Evolutionary conservation across 1,140 invertebrate species (phyloP).

Genomic region (Brachionus angularis): DNA sequence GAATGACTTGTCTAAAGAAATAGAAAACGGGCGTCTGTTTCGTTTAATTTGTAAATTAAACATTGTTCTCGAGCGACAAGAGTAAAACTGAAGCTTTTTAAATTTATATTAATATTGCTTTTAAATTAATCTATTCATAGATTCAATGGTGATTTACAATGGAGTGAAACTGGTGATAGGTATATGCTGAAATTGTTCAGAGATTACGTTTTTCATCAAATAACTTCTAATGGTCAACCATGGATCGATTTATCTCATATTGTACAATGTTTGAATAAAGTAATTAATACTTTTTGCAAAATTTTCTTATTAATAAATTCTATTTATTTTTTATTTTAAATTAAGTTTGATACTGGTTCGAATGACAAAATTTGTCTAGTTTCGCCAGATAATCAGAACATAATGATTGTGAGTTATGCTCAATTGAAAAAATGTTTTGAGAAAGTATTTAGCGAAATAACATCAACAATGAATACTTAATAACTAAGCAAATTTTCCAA

Average conservation of each 20-base stretch:
- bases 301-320: constrained; percentile 13
- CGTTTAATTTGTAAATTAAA: constrained; percentile 82
- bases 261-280: constrained; percentile 85
- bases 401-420: constrained; percentile 85
- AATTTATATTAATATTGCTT: constrained; percentile 45
- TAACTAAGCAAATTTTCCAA: too few species aligned
- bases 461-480: constrained; percentile 49
- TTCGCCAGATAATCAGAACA: constrained; percentile 89
- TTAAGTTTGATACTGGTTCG: constrained; percentile 69
- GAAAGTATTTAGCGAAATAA: constrained; percentile 78
- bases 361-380: constrained; percentile 88
- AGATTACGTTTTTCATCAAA: constrained; percentile 90
- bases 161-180: constrained; percentile 93
- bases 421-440: constrained; percentile 91
- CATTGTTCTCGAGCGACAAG: constrained; percentile 84
- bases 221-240: constrained; percentile 81
- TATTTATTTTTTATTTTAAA: constrained; percentile 24
- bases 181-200: constrained; percentile 96
- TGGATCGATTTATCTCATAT: constrained; percentile 94
- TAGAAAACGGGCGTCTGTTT: constrained; percentile 88
- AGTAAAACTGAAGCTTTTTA: constrained; percentile 63
- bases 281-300: constrained; percentile 54
- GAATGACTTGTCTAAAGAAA: constrained; percentile 78
- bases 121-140: neutral
- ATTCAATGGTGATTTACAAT: constrained; percentile 68